Evolutionary conservation across 2,797 vertebrate genomes (phyloP).

Genomic region (Lepilemur septentrionalis): DNA sequence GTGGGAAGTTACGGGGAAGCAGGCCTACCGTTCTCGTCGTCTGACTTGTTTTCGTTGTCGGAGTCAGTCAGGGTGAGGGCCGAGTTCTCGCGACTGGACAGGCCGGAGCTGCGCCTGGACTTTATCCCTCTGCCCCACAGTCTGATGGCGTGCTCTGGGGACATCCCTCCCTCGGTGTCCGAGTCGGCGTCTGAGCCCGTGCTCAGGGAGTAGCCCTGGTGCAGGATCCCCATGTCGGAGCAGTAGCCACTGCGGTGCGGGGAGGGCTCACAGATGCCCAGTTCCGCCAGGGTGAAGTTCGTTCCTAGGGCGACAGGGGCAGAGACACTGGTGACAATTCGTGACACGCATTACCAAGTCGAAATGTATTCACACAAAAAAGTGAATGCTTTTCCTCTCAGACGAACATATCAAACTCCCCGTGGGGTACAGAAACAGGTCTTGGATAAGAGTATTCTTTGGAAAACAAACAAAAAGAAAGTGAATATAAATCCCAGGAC

Average conservation of each 20-base stretch:
- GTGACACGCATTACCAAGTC: neutral
- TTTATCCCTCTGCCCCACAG: conserved; percentile 94
- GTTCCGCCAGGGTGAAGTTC: conserved; percentile 95
- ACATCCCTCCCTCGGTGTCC: conserved; percentile 93
- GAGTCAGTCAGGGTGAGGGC: conserved; percentile 97
- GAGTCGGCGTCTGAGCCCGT: conserved; percentile 92
- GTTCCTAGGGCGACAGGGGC: conserved; percentile 80
- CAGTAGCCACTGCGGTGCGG: conserved; percentile 91
- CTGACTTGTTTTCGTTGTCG: conserved; percentile 96
- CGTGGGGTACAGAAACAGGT: neutral
- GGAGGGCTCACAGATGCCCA: conserved; percentile 94
- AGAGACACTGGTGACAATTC: neutral
- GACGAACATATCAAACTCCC: neutral
- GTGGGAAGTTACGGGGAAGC: conserved; percentile 46
- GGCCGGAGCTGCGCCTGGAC: conserved; percentile 93
- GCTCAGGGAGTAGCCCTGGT: conserved; percentile 93
- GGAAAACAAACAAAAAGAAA: neutral
- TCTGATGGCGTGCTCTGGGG: conserved; percentile 93
- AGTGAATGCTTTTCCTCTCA: neutral
- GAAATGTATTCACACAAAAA: neutral
- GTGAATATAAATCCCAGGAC: neutral
- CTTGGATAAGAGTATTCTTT: neutral
- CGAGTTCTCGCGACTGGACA: conserved; percentile 96
- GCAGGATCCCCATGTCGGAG: conserved; percentile 94
- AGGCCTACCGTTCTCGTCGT: conserved; percentile 95